Percentiles rank a stretch among this genome's conserved stretches.
Conservation (phyloP, 2,113 vertebrate genomes). For the Piprites chloris region DNA sequence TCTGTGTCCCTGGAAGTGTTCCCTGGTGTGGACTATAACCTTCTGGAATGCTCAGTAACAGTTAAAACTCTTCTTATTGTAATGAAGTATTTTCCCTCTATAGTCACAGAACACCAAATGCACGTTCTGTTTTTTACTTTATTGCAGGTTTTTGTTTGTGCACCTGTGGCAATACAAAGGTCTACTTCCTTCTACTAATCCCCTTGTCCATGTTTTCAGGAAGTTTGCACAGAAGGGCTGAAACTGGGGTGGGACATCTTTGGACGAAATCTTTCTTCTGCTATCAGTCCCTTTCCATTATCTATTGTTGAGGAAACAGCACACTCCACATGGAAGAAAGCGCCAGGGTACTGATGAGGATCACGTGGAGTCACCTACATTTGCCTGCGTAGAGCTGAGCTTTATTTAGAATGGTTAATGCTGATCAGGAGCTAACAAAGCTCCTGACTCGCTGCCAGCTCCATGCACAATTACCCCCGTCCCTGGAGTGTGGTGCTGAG, state of each 20-base stretch:
- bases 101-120: neutral
- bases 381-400: slow-evolving; percentile 4
- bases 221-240: neutral
- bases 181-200: neutral
- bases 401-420: slow-evolving; percentile 60
- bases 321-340: neutral
- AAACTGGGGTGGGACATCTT: neutral
- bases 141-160: neutral
- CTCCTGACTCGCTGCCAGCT: slow-evolving; percentile 42
- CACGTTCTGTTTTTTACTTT: neutral
- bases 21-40: neutral
- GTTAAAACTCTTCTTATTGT: neutral
- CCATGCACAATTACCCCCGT: slow-evolving; percentile 23
- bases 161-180: neutral
- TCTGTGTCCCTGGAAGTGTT: neutral
- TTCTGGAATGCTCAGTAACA: neutral
- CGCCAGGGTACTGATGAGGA: neutral
- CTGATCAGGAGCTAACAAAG: slow-evolving; percentile 46
- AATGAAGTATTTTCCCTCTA: neutral
- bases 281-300: neutral
- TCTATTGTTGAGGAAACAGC: neutral
- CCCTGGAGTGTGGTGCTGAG: slow-evolving; percentile 36
- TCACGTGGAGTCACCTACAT: slow-evolving; percentile 31
- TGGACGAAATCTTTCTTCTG: neutral
- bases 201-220: rapidly evolving